Evolutionary conservation across 2,797 vertebrate species (phyloP), one percentile per base, ranked within the genome.

Genomic region (Eutrigla gurnardus): DNA sequence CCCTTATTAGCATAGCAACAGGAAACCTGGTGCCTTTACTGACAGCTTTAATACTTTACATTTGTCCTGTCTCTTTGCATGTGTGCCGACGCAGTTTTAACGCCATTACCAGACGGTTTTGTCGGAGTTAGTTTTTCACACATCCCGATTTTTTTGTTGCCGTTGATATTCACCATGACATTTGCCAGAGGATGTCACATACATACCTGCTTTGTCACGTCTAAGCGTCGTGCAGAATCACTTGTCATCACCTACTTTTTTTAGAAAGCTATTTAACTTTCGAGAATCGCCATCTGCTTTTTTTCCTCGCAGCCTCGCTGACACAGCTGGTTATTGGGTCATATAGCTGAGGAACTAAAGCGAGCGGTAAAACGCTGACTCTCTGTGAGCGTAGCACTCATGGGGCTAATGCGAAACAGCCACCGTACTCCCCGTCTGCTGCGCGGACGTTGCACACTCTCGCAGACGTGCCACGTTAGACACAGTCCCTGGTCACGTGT

Each of bases 1-100:
- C 75, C 49, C 82, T 76, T 81, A 87, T 81, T 84, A 85, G 66
- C 77, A 57, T 57, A 80, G 85, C 77, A 82, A 80, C 74, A 82
- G 77, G 76, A 89, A 86, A 83, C 75, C 55, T 54, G 66, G 69
- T 74, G 70, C 81, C 63, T 85, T 67, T 6, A 60, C 73, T 59
- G 68, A 82, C 68, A 70, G 49, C 62, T 78, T 73, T 73, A 80
- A 85, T 82, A 57, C 53, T 64, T 77, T 54, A 68, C 79, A 54
- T 58, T 77, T 50, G 43, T 62, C 39, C 47, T 3, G 45, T 68
- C 59, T 64, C 62, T 80, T 63, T 50, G 47, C 35, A 13, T 40
- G 70, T 60, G 71, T 61, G 69, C 33, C 33, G 50, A 75, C 54
- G 77, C 54, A 67, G 39, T 55, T 86, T 74, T 18, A 32, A 50